Evolutionary conservation across 2,113 vertebrate species (phyloP), one percentile per base, ranked within the genome.

Genomic region (Rhineura floridana): DNA sequence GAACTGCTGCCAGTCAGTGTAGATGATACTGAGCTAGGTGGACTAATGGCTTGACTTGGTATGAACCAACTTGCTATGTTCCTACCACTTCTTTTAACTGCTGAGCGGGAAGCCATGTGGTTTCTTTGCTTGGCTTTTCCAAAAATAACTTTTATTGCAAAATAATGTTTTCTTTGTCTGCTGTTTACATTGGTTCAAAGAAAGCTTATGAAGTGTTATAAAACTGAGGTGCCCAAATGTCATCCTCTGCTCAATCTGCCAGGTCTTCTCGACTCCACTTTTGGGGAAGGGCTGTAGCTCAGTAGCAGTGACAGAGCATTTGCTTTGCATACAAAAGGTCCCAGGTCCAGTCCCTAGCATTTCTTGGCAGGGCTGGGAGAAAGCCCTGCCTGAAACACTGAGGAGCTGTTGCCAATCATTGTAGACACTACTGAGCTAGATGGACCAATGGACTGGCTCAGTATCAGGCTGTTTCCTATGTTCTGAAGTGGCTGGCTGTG

Each of bases 61-160:
- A 59, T 13, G n/a, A 6, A 28, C 21, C 85, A 83, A 62, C 87
- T 92, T 91, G 89, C 92, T 84, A 88, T 88, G 86, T 93, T 93
- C 59, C 89, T 93, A 3, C 90, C 92, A 75, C 80, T 90, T 84
- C 90, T 65, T 79, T 91, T 52, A 88, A 93, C 91, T 90, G 36
- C 87, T 92, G 89, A 36, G 75, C 87, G 83, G 86, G 90, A 88
- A 7, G 77, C 92, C 92, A 88, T 70, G 91, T 89, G 91, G 93
- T 62, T 91, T 63, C 88, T 85, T 25, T 87, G 44, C 88, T 94
- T 93, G 80, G 59, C 88, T 92, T 91, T 95, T 69, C 52, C 91
- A 95, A 95, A 95, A 95, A 90, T 94, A 94, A 67, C 83, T 93
- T 92, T 93, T 92, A 92, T 95, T 95, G 93, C 91, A 94, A 94